A percentile compares a stretch with the other conserved stretches of the same genome.
These are phyloP conservation scores for Acanthoscelides obtectus DNA, from an alignment of 2,888 invertebrate genomes.

Conservation along the genomic window DNA sequence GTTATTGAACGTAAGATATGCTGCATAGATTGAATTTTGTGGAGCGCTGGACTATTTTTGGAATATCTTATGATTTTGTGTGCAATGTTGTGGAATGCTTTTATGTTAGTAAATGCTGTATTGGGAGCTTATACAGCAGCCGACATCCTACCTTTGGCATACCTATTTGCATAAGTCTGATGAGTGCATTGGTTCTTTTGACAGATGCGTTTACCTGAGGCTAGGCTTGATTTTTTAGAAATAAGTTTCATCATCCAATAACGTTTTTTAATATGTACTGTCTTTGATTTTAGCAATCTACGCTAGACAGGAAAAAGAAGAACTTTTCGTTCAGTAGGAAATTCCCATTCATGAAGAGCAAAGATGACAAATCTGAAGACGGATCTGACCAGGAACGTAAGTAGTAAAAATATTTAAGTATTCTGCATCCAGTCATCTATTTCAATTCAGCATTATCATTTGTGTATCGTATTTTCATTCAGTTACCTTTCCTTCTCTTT, in stretches of 20 bases:
- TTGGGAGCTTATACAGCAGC: no score
- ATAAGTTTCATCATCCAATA: no score
- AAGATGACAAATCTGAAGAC: slow-evolving; percentile 96
- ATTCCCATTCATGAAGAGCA: slow-evolving; percentile 99
- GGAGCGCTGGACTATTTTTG: neutral
- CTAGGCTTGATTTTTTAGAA: neutral
- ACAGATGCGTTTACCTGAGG: neutral
- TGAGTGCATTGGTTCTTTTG: neutral
- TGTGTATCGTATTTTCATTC: neutral
- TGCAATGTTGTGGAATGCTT: neutral
- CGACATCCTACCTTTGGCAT: neutral
- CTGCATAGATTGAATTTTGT: neutral
- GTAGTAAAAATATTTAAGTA: slow-evolving; percentile 49
- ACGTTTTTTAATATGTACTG: neutral
- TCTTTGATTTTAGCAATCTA: slow-evolving; percentile 62
- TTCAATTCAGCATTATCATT: neutral
- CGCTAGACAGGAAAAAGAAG: slow-evolving; percentile 94
- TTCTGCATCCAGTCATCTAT: neutral
- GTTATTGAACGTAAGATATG: no score
- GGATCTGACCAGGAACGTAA: slow-evolving; percentile 97
- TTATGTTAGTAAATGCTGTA: neutral
- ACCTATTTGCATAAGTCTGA: neutral
- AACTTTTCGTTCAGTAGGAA: slow-evolving; percentile 97
- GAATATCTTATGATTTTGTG: neutral
- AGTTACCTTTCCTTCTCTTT: neutral